Percentiles rank a stretch among this genome's conserved stretches.
phyloP scores from a whole-genome alignment of 2,888 invertebrate species.

The Itoplectis maculator region DNA sequence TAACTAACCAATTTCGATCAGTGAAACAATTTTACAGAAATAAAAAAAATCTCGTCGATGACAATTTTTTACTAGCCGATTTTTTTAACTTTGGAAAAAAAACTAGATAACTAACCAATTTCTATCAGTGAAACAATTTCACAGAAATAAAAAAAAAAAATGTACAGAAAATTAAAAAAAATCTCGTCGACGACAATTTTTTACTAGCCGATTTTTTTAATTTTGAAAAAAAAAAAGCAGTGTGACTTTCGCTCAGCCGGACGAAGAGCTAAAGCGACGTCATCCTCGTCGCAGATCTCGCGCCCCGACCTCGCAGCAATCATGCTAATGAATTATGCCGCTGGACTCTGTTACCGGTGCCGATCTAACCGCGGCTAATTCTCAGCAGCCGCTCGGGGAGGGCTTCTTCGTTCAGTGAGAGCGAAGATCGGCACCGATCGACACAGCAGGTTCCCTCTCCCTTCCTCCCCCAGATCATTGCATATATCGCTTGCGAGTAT shows the following conservation, averaged over 20 bases:
- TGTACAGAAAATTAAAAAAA: too few species aligned
- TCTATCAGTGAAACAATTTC: too few species aligned
- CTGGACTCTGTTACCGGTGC: slow-evolving; percentile 72
- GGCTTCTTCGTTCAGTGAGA: slow-evolving; percentile 65
- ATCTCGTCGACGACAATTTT: too few species aligned
- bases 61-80: too few species aligned
- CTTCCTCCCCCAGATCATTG: slow-evolving; percentile 26
- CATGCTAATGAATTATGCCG: slow-evolving; percentile 78
- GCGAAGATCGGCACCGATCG: slow-evolving; percentile 11
- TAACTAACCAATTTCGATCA: too few species aligned
- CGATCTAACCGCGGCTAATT: slow-evolving; percentile 75
- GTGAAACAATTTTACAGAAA: too few species aligned
- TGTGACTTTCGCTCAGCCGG: neutral
- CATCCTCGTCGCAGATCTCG: neutral
- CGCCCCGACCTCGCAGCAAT: slow-evolving; percentile 70
- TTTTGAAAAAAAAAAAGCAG: neutral
- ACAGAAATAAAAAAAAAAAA: too few species aligned
- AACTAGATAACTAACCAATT: neutral
- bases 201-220: too few species aligned
- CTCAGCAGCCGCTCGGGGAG: slow-evolving; percentile 69
- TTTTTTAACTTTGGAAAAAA: too few species aligned
- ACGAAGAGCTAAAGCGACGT: neutral
- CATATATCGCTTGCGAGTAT: slow-evolving; percentile 29
- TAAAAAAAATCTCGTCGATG: too few species aligned
- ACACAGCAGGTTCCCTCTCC: neutral